Evolutionary conservation across 2,113 vertebrate species (phyloP).

Genomic region (Sapayoa aenigma): DNA sequence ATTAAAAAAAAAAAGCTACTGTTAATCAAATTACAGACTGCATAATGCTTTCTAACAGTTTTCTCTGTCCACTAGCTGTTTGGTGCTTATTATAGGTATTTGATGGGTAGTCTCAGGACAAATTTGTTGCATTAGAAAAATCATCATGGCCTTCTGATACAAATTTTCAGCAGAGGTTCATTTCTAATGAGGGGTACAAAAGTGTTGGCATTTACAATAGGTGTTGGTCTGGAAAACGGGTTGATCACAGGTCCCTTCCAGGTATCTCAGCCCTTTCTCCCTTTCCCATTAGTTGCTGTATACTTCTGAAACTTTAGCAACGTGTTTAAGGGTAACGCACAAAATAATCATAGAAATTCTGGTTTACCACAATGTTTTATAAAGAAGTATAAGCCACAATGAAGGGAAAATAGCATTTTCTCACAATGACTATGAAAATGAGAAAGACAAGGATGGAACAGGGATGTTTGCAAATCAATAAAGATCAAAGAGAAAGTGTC

Average conservation of each 20-base stretch:
- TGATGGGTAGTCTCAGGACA: background rate
- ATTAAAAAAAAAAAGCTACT: background rate
- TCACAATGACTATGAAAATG: background rate
- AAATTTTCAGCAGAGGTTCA: background rate
- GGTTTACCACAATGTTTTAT: background rate
- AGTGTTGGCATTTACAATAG: background rate
- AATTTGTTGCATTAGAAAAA: background rate
- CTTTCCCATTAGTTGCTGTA: background rate
- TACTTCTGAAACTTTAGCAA: background rate
- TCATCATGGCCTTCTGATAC: background rate
- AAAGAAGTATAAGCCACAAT: background rate
- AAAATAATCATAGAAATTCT: background rate
- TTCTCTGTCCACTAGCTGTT: background rate
- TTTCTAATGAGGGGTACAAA: background rate
- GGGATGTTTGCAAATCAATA: background rate
- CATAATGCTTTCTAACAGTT: background rate
- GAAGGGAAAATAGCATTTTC: background rate
- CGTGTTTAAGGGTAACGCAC: background rate
- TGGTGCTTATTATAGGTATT: background rate
- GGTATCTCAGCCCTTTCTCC: background rate
- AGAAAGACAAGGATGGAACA: background rate
- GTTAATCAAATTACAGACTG: background rate
- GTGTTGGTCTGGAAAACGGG: background rate
- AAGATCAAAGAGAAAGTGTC: background rate
- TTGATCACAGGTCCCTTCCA: background rate